Evolutionary conservation across 2,797 vertebrate species (phyloP).

Genomic region (Peromyscus attwateri): DNA sequence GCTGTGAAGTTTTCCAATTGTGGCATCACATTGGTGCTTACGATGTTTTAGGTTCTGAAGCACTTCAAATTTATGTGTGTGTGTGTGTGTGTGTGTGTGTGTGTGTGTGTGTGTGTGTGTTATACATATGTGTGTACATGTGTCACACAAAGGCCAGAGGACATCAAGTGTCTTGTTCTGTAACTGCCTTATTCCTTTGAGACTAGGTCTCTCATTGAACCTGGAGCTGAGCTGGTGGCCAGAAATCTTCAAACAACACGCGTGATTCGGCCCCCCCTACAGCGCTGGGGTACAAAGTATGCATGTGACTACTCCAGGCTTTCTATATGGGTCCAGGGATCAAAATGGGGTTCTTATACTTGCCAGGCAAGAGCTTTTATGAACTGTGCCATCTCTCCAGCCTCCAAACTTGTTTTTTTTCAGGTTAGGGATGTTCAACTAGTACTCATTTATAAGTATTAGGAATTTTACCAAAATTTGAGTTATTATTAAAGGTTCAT

Average conservation of each 20-base stretch:
- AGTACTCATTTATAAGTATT: not conserved
- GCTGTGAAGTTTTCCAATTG: not conserved
- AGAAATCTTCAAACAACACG: not conserved
- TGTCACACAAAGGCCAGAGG: not conserved
- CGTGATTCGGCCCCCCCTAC: too few relatives aligned
- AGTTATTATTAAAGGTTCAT: conserved; percentile 3
- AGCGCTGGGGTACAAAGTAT: not conserved
- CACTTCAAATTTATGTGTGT: not conserved
- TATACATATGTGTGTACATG: not conserved
- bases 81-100: not conserved
- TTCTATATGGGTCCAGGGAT: not conserved
- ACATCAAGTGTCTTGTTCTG: not conserved
- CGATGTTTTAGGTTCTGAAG: not conserved
- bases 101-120: not conserved
- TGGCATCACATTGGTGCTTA: not conserved
- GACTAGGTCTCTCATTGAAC: not conserved
- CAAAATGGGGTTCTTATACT: not conserved
- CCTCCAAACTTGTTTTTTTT: not conserved
- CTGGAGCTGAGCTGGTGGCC: not conserved
- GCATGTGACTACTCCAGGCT: too few relatives aligned
- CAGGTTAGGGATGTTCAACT: not conserved
- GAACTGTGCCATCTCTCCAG: not conserved
- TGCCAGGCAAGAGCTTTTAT: not conserved
- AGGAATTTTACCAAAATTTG: conserved; percentile 48
- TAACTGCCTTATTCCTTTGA: not conserved